These are phyloP conservation scores for Suricata suricatta DNA, from an alignment of 2,113 vertebrate genomes.

Conservation along the genomic window DNA sequence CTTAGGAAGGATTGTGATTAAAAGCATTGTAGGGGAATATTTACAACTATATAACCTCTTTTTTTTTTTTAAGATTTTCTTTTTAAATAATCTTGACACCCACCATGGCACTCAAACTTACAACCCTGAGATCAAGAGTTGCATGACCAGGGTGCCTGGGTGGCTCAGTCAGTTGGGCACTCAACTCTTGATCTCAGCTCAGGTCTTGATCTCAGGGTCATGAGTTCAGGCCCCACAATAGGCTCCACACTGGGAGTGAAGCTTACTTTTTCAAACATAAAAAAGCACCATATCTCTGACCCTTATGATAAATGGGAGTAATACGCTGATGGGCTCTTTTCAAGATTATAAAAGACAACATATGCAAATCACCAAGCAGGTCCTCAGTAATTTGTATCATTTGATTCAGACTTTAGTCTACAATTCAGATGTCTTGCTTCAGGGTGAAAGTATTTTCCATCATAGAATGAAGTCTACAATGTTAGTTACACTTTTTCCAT, in stretches of 20 bases:
- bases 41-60: neutral
- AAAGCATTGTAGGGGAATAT: neutral
- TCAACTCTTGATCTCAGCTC: too few species aligned
- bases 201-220: too few species aligned
- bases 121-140: neutral
- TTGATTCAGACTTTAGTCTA: neutral
- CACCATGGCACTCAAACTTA: neutral
- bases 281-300: neutral
- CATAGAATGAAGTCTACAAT: neutral
- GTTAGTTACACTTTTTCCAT: neutral
- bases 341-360: neutral
- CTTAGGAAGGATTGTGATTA: neutral
- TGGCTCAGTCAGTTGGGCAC: too few species aligned
- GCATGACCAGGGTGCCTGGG: neutral
- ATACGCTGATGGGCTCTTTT: neutral
- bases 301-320: neutral
- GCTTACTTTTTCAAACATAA: too few species aligned
- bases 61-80: neutral
- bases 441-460: neutral
- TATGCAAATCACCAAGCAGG: slow-evolving; percentile 1
- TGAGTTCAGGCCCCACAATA: too few species aligned
- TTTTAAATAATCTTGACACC: neutral
- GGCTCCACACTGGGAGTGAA: too few species aligned
- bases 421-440: neutral
- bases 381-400: neutral